phyloP scores from a whole-genome alignment of 2,888 invertebrate species.

The Lutraria lutraria region DNA sequence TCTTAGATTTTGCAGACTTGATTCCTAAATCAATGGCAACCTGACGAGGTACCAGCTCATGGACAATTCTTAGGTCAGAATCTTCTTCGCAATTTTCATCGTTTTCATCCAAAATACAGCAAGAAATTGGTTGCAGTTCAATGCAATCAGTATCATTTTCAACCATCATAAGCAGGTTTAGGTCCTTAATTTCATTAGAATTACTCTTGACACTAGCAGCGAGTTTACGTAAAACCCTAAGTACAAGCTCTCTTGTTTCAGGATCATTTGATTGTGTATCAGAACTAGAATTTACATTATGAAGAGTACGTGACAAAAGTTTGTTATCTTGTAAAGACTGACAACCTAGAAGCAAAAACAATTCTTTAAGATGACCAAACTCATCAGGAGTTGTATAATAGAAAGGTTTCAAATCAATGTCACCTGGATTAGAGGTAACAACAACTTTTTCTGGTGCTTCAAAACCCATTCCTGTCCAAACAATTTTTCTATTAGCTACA shows the following conservation, averaged over 20 bases:
- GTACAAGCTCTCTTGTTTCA: neutral
- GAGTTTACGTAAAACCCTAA: neutral
- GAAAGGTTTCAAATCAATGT: constrained; percentile 27
- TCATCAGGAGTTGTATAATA: constrained; percentile 20
- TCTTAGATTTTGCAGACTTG: constrained; percentile 73
- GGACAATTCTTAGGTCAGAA: constrained; percentile 40
- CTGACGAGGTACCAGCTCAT: constrained; percentile 65
- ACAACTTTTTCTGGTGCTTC: neutral
- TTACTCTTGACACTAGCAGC: neutral
- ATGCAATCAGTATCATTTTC: constrained; percentile 12
- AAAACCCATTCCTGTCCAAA: constrained; percentile 29
- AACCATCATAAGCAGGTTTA: constrained; percentile 34
- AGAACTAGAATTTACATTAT: neutral
- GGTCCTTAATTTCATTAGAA: neutral
- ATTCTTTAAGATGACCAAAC: neutral
- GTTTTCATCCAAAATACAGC: constrained; percentile 53
- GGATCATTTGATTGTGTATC: neutral
- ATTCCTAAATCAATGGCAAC: constrained; percentile 77
- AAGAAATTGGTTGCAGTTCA: constrained; percentile 22
- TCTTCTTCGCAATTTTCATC: constrained; percentile 22
- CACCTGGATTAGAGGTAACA: neutral
- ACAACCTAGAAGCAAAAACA: constrained; percentile 25
- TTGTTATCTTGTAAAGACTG: neutral
- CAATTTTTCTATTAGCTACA: neutral
- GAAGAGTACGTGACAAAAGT: neutral